These are phyloP conservation scores for Acrobasis suavella DNA, from an alignment of 2,888 invertebrate species.

Conservation along the genomic window DNA sequence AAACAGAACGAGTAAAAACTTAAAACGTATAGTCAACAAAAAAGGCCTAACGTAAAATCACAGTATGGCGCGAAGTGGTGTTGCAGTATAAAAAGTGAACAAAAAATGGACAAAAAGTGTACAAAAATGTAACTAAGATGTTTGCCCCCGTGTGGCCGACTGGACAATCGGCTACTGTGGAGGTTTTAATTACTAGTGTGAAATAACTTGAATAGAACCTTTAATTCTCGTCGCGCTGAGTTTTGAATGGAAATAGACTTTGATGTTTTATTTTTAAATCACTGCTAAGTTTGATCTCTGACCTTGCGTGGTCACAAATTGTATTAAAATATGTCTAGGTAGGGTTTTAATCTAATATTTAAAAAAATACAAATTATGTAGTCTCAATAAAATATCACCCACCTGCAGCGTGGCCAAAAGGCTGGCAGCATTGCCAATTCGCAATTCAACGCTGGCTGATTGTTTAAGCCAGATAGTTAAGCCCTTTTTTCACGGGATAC, in stretches of 20 bases:
- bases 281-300: not conserved
- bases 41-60: slow-evolving; percentile 56
- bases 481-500: no score
- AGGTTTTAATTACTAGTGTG: slow-evolving; percentile 26
- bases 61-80: slow-evolving; percentile 65
- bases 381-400: no score
- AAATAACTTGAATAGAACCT: slow-evolving; percentile 7
- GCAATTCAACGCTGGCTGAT: no score
- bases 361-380: no score
- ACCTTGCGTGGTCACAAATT: no score
- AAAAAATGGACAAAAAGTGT: slow-evolving; percentile 46
- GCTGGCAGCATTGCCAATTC: no score
- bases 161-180: slow-evolving; percentile 46
- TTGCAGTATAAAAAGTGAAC: slow-evolving; percentile 45
- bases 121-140: slow-evolving; percentile 34
- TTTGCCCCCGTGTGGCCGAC: slow-evolving; percentile 34
- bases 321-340: no score
- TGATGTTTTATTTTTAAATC: not conserved
- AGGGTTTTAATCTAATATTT: no score
- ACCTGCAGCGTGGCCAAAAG: no score
- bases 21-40: slow-evolving; percentile 53
- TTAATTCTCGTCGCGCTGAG: not conserved
- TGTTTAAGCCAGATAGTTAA: no score
- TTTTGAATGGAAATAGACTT: not conserved
- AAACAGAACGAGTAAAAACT: slow-evolving; percentile 53